These are phyloP conservation scores for Mixornis gularis DNA, from an alignment of 2,113 vertebrate species.

Conservation along the genomic window DNA sequence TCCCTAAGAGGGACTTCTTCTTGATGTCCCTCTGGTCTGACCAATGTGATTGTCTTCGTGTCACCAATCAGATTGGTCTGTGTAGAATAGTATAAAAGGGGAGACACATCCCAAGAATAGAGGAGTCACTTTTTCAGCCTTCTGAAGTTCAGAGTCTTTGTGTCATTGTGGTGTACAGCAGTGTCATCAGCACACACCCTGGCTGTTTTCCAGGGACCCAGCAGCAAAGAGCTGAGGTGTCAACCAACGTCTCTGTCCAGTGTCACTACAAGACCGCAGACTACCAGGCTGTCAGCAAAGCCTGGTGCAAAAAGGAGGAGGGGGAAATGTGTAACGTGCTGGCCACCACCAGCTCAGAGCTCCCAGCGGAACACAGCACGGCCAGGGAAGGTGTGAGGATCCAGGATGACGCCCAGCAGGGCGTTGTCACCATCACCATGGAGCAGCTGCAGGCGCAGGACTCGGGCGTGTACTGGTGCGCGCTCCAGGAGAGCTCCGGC, in stretches of 20 bases:
- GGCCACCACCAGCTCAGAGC: accelerated
- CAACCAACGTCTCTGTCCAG: background rate
- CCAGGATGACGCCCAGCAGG: background rate
- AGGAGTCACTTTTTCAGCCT: too few relatives aligned
- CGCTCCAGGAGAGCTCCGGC: accelerated
- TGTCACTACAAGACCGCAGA: background rate
- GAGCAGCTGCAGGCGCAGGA: background rate
- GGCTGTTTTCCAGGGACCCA: background rate
- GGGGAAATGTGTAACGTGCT: accelerated
- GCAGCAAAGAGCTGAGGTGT: background rate
- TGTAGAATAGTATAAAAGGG: too few relatives aligned
- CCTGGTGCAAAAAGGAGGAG: background rate
- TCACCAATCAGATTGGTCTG: too few relatives aligned
- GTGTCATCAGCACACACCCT: accelerated
- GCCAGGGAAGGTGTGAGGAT: background rate
- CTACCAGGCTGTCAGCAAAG: background rate
- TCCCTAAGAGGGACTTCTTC: too few relatives aligned
- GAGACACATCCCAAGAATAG: too few relatives aligned
- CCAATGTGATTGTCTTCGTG: too few relatives aligned
- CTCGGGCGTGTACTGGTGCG: constrained; percentile 48
- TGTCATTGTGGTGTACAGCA: too few relatives aligned
- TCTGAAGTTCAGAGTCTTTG: too few relatives aligned
- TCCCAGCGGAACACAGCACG: accelerated
- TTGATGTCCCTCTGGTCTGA: too few relatives aligned
- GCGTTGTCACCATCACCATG: background rate